Evolutionary conservation across 2,113 vertebrate genomes (phyloP).

Genomic region (Brachirus orientalis): DNA sequence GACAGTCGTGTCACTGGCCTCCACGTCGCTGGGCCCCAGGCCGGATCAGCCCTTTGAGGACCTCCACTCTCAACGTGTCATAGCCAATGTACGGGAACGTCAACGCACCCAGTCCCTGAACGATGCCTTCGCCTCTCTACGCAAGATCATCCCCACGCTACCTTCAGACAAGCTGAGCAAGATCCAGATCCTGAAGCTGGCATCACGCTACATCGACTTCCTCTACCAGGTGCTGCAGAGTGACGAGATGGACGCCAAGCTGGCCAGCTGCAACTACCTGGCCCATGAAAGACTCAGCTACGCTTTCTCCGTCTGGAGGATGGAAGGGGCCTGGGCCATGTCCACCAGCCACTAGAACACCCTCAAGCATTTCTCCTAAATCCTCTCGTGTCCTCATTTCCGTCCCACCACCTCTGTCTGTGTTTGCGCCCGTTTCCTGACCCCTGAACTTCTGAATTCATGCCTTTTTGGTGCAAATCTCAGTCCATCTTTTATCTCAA

Average conservation of each 20-base stretch:
- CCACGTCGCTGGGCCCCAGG: conserved; percentile 75
- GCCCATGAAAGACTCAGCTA: conserved; percentile 91
- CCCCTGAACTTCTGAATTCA: conserved; percentile 37
- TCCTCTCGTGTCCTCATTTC: conserved; percentile 56
- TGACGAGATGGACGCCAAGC: conserved; percentile 89
- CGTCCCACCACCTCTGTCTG: conserved; percentile 48
- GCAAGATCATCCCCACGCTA: conserved; percentile 91
- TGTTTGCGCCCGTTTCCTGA: conserved; percentile 49
- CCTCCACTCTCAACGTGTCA: conserved; percentile 86
- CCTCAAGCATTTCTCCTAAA: conserved; percentile 44
- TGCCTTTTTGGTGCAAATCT: conserved; percentile 22
- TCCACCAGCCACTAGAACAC: conserved; percentile 86
- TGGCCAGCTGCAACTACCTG: conserved; percentile 89
- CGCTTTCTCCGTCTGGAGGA: conserved; percentile 92
- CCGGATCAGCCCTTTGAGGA: conserved; percentile 85
- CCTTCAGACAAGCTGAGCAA: conserved; percentile 93
- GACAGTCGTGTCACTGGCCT: conserved; percentile 63
- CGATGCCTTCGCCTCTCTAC: conserved; percentile 88
- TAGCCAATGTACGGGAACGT: conserved; percentile 89
- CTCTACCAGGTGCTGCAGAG: conserved; percentile 92
- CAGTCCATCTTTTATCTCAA: conserved; percentile 30
- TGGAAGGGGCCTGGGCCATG: conserved; percentile 93
- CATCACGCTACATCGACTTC: conserved; percentile 91
- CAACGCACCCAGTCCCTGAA: conserved; percentile 91
- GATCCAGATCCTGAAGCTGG: conserved; percentile 91